phyloP scores from a whole-genome alignment of 2,888 invertebrate species.

The Eupithecia tripunctaria region DNA sequence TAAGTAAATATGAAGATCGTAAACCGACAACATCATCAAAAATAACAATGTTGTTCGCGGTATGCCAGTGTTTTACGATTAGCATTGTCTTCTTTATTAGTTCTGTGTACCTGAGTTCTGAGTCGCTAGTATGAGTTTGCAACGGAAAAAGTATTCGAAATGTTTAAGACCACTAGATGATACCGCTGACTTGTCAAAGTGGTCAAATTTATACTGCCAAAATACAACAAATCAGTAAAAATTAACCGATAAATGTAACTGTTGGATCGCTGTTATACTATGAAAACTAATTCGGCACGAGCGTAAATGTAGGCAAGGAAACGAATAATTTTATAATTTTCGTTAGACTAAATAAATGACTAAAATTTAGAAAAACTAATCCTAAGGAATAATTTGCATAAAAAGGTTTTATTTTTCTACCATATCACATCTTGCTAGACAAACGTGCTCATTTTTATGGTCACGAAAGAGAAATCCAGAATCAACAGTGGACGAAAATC shows the following conservation, averaged over 20 bases:
- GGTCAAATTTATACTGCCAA: neutral
- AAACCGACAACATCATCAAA: neutral
- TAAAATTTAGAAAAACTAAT: neutral
- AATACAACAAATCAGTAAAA: neutral
- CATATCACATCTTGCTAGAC: too few species aligned
- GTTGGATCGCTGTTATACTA: too few species aligned
- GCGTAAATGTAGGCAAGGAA: too few species aligned
- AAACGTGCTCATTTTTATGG: neutral
- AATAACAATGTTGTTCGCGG: neutral
- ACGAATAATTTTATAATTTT: neutral
- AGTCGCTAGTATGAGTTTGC: neutral
- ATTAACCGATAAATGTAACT: neutral
- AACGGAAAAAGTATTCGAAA: neutral
- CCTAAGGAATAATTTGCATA: neutral
- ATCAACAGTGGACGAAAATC: too few species aligned
- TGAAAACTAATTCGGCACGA: too few species aligned
- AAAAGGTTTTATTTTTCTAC: neutral
- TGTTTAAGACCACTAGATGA: neutral
- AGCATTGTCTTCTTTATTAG: neutral
- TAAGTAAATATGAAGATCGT: constrained; percentile 3
- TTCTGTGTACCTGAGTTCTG: neutral
- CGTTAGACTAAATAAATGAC: too few species aligned
- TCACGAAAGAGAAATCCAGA: too few species aligned
- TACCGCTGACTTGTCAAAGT: neutral
- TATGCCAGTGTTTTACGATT: neutral